Evolutionary conservation across 2,797 vertebrate species (phyloP), one percentile per base, ranked within the genome.

Genomic region (Ammospiza maritima): DNA sequence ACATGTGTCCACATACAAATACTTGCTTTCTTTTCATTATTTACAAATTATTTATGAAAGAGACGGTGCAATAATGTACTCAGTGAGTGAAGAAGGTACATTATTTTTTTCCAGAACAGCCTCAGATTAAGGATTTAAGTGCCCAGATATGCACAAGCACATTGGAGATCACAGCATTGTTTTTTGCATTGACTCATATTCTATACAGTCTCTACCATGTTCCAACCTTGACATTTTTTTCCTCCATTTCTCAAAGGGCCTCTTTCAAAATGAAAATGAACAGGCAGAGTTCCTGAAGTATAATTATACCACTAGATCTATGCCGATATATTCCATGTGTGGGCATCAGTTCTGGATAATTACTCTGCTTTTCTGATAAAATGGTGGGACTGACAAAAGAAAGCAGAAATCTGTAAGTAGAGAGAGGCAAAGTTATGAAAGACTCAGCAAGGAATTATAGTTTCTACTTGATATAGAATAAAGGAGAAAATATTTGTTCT

Each of bases 261-360:
- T 88, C 38, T 65, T 94, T 90, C 20, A 69, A 90, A 93, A 93
- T 36, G 18, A 80, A 89, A 93, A 90, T 70, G 38, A 90, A 81
- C 53, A 88, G 36, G 54, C 48, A 74, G 32, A 90, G 60, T 2
- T 93, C 56, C 70, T 76, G 26, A 72, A 74, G 36, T 62, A 45
- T 74, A 94, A 95, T 94, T 90, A 90, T 21, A 88, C 25, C 27
- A 50, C 71, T 70, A 82, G 32, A 93, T 81, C 44, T 93, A 60
- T 64, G 60, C 80, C 76, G 29, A 82, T 85, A 56, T 42, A 93
- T 75, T 88, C 47, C 27, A 75, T 60, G 89, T 81, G 93, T 91
- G 70, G 93, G 89, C 83, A 90, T 66, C 40, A 73, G 47, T 53
- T 84, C 88, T 81, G 66, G 54, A 36, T 94, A 96, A 94, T 94